Percentiles rank a stretch among this genome's conserved stretches.
These are phyloP conservation scores for Perca flavescens DNA, from an alignment of 2,113 vertebrate genomes.

Conservation along the genomic window DNA sequence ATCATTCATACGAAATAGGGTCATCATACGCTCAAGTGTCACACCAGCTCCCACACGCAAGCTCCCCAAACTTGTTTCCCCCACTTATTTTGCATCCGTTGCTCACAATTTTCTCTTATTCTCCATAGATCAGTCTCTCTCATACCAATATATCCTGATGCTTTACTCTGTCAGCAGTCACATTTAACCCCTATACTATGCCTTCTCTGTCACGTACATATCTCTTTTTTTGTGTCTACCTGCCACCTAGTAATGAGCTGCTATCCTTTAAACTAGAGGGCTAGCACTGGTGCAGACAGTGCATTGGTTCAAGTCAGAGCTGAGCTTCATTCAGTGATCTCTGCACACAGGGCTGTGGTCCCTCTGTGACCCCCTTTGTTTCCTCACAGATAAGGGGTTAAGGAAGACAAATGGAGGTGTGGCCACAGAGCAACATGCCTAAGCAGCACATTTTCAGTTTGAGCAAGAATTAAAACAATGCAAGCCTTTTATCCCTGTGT, in stretches of 20 bases:
- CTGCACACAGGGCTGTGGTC: constrained; percentile 48
- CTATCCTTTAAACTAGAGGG: constrained; percentile 20
- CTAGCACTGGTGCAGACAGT: constrained; percentile 3
- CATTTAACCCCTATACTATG: constrained; percentile 10
- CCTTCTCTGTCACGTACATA: constrained; percentile 24
- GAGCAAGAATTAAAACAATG: constrained; percentile 85
- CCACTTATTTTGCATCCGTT: constrained; percentile 10
- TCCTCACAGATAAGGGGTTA: constrained; percentile 80
- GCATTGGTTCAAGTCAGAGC: constrained; percentile 37
- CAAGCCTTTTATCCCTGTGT: constrained; percentile 74
- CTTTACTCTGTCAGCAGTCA: constrained; percentile 30
- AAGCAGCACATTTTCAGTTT: constrained; percentile 79
- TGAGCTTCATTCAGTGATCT: constrained; percentile 49
- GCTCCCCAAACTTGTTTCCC: constrained; percentile 33
- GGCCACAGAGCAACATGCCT: constrained; percentile 73
- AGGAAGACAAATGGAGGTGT: constrained; percentile 80
- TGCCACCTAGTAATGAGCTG: constrained; percentile 36
- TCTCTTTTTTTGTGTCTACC: constrained; percentile 20
- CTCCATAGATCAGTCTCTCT: neutral
- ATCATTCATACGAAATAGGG: constrained; percentile 77
- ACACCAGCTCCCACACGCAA: constrained; percentile 38
- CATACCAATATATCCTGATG: neutral
- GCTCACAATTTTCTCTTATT: neutral
- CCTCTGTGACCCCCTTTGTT: constrained; percentile 72
- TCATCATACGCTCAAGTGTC: constrained; percentile 73